Percentiles rank a stretch among this genome's conserved stretches.
phyloP scores from a whole-genome alignment of 2,797 vertebrate species.

The Acridotheres tristis region DNA sequence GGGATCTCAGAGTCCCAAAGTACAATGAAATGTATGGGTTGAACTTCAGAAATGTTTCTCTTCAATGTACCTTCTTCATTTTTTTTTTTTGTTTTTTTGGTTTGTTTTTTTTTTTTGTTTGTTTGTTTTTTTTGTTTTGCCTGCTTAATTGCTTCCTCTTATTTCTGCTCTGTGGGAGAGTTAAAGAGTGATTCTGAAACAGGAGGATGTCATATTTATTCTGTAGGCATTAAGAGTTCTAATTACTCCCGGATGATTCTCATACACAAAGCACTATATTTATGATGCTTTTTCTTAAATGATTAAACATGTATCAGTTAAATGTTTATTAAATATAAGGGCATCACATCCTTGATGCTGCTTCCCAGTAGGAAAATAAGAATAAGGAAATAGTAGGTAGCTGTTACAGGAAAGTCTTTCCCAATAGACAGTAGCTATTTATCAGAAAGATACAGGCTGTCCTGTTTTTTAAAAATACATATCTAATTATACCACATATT shows the following conservation, averaged over 20 bases:
- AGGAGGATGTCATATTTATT: slow-evolving; percentile 55
- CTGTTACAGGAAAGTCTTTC: not conserved
- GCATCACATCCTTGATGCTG: slow-evolving; percentile 7
- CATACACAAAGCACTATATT: slow-evolving; percentile 59
- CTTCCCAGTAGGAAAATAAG: slow-evolving; percentile 34
- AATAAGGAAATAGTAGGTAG: not conserved
- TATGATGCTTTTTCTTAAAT: slow-evolving; percentile 56
- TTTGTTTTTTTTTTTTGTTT: too few relatives aligned
- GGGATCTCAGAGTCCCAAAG: not conserved
- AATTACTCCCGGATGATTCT: slow-evolving; percentile 62
- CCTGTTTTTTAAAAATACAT: slow-evolving; percentile 8
- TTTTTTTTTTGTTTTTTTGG: not conserved
- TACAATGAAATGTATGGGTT: slow-evolving; percentile 19
- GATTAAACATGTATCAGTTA: slow-evolving; percentile 60
- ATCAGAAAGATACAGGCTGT: slow-evolving; percentile 1
- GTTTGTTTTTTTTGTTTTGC: not conserved
- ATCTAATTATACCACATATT: slow-evolving; percentile 32
- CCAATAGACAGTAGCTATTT: not conserved
- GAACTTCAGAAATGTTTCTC: slow-evolving; percentile 12
- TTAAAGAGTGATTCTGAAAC: slow-evolving; percentile 22
- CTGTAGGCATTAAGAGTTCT: slow-evolving; percentile 54
- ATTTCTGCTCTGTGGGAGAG: slow-evolving; percentile 35
- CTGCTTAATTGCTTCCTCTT: slow-evolving; percentile 49
- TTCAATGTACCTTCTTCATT: not conserved
- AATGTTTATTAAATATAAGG: slow-evolving; percentile 59